These are phyloP conservation scores for Boulengeromyrus knoepffleri DNA, from an alignment of 2,113 vertebrate species.

Conservation along the genomic window DNA sequence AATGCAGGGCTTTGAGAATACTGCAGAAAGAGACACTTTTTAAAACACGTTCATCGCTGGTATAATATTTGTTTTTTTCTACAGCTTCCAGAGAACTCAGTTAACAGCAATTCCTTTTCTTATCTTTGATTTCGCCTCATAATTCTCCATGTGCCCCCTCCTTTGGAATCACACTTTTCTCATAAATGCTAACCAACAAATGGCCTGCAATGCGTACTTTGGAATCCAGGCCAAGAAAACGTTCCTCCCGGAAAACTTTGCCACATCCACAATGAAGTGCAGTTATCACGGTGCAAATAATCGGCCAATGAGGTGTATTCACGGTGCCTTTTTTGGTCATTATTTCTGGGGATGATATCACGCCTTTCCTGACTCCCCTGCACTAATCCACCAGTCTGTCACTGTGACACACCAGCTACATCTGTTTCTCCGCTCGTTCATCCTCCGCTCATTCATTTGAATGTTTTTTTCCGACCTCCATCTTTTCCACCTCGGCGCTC, in stretches of 20 bases:
- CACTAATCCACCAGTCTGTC: background rate
- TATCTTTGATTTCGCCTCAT: background rate
- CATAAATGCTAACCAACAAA: background rate
- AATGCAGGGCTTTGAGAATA: background rate
- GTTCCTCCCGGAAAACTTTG: background rate
- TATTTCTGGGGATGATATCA: constrained; percentile 28
- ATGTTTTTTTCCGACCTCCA: background rate
- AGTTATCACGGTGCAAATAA: constrained; percentile 35
- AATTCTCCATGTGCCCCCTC: background rate
- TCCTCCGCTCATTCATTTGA: background rate
- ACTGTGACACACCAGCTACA: background rate
- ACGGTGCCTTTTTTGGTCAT: constrained; percentile 15
- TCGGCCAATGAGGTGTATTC: constrained; percentile 22
- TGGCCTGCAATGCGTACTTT: background rate
- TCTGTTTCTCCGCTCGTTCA: background rate
- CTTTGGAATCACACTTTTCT: background rate
- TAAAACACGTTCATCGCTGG: background rate
- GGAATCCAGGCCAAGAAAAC: constrained; percentile 6
- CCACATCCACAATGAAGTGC: constrained; percentile 18
- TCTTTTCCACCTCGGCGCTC: background rate
- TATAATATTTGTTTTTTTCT: background rate
- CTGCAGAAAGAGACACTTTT: background rate
- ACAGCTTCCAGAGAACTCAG: background rate
- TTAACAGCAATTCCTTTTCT: background rate
- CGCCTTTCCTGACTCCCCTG: constrained; percentile 20